Evolutionary conservation across 2,113 vertebrate genomes (phyloP), one percentile per base, ranked within the genome.

Genomic region (Passer montanus): DNA sequence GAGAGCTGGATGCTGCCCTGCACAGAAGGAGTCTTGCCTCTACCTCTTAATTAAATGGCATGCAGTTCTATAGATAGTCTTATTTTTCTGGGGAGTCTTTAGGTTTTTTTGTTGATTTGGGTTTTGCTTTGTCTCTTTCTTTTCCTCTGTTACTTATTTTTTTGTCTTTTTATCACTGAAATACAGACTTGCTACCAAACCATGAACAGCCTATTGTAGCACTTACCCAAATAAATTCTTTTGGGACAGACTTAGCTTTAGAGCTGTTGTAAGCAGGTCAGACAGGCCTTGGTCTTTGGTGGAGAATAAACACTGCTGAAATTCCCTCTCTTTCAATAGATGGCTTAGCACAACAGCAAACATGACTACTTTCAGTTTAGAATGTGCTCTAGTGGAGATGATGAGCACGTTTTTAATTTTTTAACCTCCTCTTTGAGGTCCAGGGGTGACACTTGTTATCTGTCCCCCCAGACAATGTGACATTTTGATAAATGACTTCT

Each of bases 401-500:
- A 82, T 39, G 63, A 90, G 39, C 39, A 11, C 35, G 62, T 41
- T 93, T 91, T 93, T 83, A 44, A 56, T 95, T 88, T 91, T 84
- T 86, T 88, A 74, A 56, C 55, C 77, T 83, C 20, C 19, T 59
- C 33, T 70, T 80, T 74, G 55, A 74, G 60, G 83, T 47, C 68
- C 18, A 43, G 46, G 24, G 30, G 15, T 89, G 60, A 83, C 19
- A 30, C 49, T 87, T 78, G n/a, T 75, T 79, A 8, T 85, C 75
- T 46, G 11, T 87, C 68, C 94, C 75, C 31, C 55, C 76, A 92
- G 43, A 93, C 83, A 90, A n/a, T 26, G 3, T 67, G 88, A 43
- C 79, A 50, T 62, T 94, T 93, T 95, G 93, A 94, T 85, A 87
- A 87, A 95, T 88, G 47, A 39, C 75, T 79, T 83, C 8, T 6